Base-by-base conservation (phyloP, 1,140 invertebrate genomes). In the Linepithema humile region DNA sequence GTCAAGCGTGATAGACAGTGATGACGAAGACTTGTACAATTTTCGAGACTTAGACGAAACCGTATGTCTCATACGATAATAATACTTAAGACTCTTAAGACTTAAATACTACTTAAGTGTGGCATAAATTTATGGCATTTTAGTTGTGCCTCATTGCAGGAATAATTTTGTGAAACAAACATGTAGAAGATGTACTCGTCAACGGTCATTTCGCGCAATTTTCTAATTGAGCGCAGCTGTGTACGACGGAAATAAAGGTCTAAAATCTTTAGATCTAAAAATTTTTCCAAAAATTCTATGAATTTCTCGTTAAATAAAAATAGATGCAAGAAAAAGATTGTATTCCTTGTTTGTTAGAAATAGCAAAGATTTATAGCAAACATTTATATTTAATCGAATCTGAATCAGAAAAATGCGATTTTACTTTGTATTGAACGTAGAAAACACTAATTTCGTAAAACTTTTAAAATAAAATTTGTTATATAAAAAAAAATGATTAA, bases 301-400 rank as follows among this genome's bases (percentile, higher is more conserved):
- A n/a, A n/a, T n/a, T n/a, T 53, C 45, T 50, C 9, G 29, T 70
- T 70, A n/a, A 15, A 55, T 1, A 35, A 72, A 35, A 72, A 72
- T 72, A 72, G 69, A 55, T 3, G 20, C 12, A 23, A 23, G 12
- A 26, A 26, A 17, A 50, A 6, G 48, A 69, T 67, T 29, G 23
- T 29, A 26, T 23, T 72, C 7, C 15, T 2, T 7, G 32, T 72
- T 72, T 55, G 10, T 70, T 32, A 32, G 15, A 7, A 73, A 73
- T 38, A 38, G 15, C 2, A 12, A 3, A 2, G 55, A 7, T 38
- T 38, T 17, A 62, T 57, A 38, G 15, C 26, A 60, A 29, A 17
- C 29, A 1, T 10, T 29, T 15, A 17, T 10, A 35, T 15, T 35
- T 15, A 0, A 48, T 29, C 17, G 10, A 48, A 29, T 2, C 26